phyloP scores from a whole-genome alignment of 2,113 vertebrate genomes.

The Steatornis caripensis region DNA sequence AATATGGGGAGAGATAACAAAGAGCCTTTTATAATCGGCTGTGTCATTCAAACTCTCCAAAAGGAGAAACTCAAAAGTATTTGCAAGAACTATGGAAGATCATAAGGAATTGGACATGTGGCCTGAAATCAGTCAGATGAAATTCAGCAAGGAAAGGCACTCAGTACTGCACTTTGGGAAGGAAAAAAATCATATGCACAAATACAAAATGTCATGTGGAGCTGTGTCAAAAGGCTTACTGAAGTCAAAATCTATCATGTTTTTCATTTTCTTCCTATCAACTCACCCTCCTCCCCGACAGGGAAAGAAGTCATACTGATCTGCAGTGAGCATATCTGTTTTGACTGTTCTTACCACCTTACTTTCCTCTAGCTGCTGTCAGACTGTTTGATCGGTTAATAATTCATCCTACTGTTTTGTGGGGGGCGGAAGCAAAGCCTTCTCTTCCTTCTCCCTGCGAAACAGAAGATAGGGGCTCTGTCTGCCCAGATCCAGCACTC shows the following conservation, averaged over 20 bases:
- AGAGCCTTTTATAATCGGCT: background rate
- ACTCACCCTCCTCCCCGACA: background rate
- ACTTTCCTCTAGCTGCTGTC: background rate
- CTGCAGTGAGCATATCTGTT: background rate
- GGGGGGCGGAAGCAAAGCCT: background rate
- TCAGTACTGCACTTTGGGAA: background rate
- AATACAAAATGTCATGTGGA: background rate
- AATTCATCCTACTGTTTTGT: background rate
- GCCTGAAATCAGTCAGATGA: background rate
- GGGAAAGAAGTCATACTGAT: background rate
- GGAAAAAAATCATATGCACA: background rate
- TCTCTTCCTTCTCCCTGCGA: background rate
- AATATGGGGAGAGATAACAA: background rate
- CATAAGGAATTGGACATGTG: background rate
- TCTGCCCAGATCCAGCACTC: background rate
- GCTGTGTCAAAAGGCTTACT: background rate
- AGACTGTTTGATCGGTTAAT: background rate
- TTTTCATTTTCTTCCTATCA: background rate
- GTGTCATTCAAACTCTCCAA: background rate
- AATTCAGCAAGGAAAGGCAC: background rate
- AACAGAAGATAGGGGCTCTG: background rate
- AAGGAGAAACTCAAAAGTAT: background rate
- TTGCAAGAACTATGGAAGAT: background rate
- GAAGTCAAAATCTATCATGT: background rate
- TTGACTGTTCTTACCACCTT: background rate